Percentiles rank a stretch among this genome's conserved stretches.
phyloP scores from a whole-genome alignment of 2,113 vertebrate species.

The Corvus hawaiiensis region DNA sequence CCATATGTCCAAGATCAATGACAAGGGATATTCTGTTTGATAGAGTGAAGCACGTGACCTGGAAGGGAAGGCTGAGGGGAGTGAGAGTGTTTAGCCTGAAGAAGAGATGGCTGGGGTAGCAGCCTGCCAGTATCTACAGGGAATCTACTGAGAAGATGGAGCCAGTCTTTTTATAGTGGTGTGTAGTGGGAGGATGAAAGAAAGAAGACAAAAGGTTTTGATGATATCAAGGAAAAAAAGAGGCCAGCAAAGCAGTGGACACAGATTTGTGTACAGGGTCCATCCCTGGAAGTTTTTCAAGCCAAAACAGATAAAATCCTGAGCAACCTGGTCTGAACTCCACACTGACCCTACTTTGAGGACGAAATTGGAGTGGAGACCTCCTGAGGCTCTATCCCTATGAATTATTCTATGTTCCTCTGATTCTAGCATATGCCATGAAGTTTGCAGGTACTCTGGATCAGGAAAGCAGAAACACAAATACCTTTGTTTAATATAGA shows the following conservation, averaged over 20 bases:
- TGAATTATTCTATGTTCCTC: not conserved
- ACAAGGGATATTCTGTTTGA: not conserved
- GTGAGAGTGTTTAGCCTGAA: not conserved
- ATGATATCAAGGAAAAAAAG: not conserved
- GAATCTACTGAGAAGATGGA: not conserved
- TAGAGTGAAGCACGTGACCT: fast-evolving
- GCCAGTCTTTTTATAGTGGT: not conserved
- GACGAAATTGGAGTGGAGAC: not conserved
- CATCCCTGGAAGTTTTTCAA: not conserved
- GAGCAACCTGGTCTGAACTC: not conserved
- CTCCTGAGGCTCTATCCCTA: not conserved
- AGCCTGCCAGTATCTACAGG: not conserved
- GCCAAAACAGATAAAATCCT: not conserved
- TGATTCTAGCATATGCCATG: not conserved
- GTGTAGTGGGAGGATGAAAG: not conserved
- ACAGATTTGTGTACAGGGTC: not conserved
- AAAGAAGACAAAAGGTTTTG: not conserved
- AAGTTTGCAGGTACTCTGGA: not conserved
- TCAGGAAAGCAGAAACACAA: not conserved
- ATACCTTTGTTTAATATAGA: not conserved
- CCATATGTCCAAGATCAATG: not conserved
- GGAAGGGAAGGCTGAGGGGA: not conserved
- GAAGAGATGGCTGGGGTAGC: not conserved
- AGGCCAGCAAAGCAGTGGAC: not conserved
- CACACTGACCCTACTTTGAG: not conserved